Base-by-base conservation (phyloP, 2,888 invertebrate genomes). In the Melanophora roralis region DNA sequence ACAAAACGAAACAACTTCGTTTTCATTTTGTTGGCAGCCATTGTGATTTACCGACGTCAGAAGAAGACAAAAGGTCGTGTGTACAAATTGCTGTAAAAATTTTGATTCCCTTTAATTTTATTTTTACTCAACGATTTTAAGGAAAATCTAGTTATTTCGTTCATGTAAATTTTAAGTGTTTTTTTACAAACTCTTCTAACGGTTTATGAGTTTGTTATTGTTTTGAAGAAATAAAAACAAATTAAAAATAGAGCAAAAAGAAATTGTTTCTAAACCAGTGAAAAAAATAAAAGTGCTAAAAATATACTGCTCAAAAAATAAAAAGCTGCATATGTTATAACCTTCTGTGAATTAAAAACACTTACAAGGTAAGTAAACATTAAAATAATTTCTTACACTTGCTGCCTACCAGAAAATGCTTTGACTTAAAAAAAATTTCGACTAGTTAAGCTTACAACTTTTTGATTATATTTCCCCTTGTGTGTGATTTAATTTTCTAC, bases 131-230 rank as follows among this genome's bases (percentile, higher is more conserved):
- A 62, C 36, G 64, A 68, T 40, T 67, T 55, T 59, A 65, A 72
- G 45, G 69, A 43, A 77, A 83, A 85, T 86, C 87, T 86, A 87
- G 87, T 87, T 86, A 87, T 87, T 88, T 88, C 87, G 86, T 87
- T 88, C 83, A 69, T 69, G 79, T 82, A 67, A 64, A 77, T 77
- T 59, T 57, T 68, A 67, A 77, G 74, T 77, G 62, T 40, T 40
- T 71, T 74, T 69, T 69, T 80, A 45, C 73, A 76, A 80, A 64
- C 80, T 76, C 72, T 80, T 80, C 80, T 80, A 80, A 80, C 75
- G 75, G 75, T 80, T 75, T 65, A 47, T 53, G 71, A 71, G 78
- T 74, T 79, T 80, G 80, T 80, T 80, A 68, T 76, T 76, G 75
- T 80, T 76, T 76, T 68, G 67, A 80, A 80, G 69, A 76, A 55